Base-by-base conservation (phyloP, 2,888 invertebrate genomes). In the Pocota personata region DNA sequence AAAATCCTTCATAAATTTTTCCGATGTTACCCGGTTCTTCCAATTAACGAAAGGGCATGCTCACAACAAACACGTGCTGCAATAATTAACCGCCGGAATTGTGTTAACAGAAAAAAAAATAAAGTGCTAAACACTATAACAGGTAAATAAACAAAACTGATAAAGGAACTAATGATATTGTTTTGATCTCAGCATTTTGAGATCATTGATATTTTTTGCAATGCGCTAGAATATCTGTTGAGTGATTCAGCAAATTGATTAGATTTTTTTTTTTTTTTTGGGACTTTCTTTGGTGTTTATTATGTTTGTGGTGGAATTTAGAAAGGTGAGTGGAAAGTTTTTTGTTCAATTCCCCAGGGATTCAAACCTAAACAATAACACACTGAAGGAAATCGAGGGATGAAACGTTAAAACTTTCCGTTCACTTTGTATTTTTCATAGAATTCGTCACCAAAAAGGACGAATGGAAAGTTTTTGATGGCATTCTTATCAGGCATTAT, bases 121-220 rank as follows among this genome's bases (percentile, higher is more conserved):
- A 2, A 43, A 43, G 27, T n/a, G 50, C 7, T 52, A 52, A 52
- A 52, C 14, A 7, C 6, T 27, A 27, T 27, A 52, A 27, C 27
- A 4, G 6, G 12, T 4, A 52, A 27, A 27, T n/a, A 52, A 52
- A 52, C 27, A 52, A 24, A 50, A 24, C 12, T 10, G 24, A 50
- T 27, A 50, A 24, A 27, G 5, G 6, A 14, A 52, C 50, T 52
- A 52, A 27, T 52, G 27, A 52, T 52, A 27, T 52, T 27, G 50
- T 52, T 52, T 52, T 52, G 27, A 52, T 52, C 24, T n/a, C 6
- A n/a, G 10, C 21, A 24, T 2, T 21, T 50, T 50, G 50, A 52
- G 50, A 27, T 52, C 50, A 52, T 52, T 8, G 50, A 52, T 52
- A n/a, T 14, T 27, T 52, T 27, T 52, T 52, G 50, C 50, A 37